Conservation (phyloP, 2,888 invertebrate species). For the Trissonchulus sp. region DNA sequence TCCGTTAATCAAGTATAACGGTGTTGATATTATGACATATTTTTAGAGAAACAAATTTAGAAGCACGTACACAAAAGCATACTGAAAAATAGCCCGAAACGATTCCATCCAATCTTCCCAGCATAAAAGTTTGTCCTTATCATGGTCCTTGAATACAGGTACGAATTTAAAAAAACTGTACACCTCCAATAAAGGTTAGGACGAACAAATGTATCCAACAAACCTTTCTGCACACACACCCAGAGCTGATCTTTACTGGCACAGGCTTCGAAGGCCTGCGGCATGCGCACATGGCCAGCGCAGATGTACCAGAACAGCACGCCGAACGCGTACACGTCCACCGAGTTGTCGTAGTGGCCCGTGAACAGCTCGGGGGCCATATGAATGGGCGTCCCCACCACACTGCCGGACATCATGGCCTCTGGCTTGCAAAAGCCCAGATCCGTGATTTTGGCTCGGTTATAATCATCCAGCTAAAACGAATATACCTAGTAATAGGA, state of each 20-base stretch:
- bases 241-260: conserved; percentile 78
- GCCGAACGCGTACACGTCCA: conserved; percentile 83
- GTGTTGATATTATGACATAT: too few relatives aligned
- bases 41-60: too few relatives aligned
- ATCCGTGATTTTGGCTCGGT: conserved; percentile 75
- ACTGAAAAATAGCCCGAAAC: neutral
- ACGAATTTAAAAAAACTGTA: neutral
- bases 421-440: conserved; percentile 82
- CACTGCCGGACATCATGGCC: conserved; percentile 80
- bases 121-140: neutral
- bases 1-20: too few relatives aligned
- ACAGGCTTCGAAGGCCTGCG: conserved; percentile 72
- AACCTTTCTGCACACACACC: conserved; percentile 75
- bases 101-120: neutral
- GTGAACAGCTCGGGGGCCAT: conserved; percentile 82
- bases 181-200: neutral
- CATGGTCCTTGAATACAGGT: neutral
- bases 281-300: conserved; percentile 71
- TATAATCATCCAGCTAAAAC: conserved; percentile 63
- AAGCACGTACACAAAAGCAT: too few relatives aligned
- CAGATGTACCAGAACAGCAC: conserved; percentile 73
- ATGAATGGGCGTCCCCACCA: conserved; percentile 73
- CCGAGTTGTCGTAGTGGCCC: conserved; percentile 70
- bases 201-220: conserved; percentile 25
- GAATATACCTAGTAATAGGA: conserved; percentile 29